Conservation (phyloP, 2,113 vertebrate species). For the Bubo bubo region DNA sequence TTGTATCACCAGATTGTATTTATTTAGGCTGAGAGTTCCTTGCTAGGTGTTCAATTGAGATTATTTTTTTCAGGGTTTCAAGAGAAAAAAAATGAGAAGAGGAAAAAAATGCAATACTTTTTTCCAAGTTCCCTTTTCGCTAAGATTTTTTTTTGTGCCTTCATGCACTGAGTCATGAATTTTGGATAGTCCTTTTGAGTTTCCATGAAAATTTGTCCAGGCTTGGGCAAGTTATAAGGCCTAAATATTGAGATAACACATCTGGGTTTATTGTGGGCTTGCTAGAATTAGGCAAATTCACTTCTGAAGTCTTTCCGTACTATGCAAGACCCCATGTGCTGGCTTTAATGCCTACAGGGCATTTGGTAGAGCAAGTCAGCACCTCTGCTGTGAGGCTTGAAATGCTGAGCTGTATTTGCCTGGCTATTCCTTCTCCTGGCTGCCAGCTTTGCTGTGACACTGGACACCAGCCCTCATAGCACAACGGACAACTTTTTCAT, state of each 20-base stretch:
- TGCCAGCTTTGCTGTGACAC: neutral
- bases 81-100: neutral
- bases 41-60: neutral
- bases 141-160: neutral
- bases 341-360: neutral
- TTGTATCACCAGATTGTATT: neutral
- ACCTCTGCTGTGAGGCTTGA: neutral
- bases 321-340: neutral
- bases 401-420: neutral
- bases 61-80: neutral
- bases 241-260: neutral
- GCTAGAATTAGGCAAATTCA: neutral
- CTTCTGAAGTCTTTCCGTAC: neutral
- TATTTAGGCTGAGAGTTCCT: neutral
- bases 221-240: neutral
- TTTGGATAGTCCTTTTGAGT: neutral
- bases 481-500: neutral
- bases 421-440: neutral
- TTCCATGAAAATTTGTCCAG: neutral
- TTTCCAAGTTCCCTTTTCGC: neutral
- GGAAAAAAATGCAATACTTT: neutral
- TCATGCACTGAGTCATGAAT: neutral
- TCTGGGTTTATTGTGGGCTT: neutral
- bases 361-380: neutral
- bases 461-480: neutral